phyloP scores from a whole-genome alignment of 2,888 invertebrate genomes.

The Philhelius pedissequus region DNA sequence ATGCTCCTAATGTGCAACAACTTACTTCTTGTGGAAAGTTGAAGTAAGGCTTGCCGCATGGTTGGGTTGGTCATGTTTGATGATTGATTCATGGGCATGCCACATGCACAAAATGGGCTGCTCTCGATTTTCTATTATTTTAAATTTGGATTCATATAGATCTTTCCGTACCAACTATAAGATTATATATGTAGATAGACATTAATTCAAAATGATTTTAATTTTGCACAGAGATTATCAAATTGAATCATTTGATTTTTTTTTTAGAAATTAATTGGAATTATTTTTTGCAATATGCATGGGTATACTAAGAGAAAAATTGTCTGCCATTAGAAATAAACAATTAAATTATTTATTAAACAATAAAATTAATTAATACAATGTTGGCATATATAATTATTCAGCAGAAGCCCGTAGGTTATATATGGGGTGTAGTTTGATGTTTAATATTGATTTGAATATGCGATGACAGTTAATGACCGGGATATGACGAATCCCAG shows the following conservation, averaged over 20 bases:
- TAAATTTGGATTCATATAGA: neutral
- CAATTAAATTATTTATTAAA: neutral
- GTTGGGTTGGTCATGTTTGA: neutral
- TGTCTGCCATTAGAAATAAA: neutral
- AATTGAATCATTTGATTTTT: neutral
- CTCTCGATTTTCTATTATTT: neutral
- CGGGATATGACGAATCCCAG: too few relatives aligned
- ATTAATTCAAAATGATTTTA: neutral
- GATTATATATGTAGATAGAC: too few relatives aligned
- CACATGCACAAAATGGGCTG: neutral
- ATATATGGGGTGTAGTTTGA: too few relatives aligned
- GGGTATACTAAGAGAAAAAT: neutral
- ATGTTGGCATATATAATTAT: too few relatives aligned
- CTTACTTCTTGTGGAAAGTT: neutral
- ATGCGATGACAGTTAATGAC: too few relatives aligned
- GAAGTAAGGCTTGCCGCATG: neutral
- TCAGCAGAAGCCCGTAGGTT: too few relatives aligned
- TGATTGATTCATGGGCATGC: neutral
- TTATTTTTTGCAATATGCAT: neutral
- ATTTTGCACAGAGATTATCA: neutral
- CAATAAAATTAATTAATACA: neutral
- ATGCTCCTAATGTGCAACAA: neutral
- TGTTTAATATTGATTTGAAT: too few relatives aligned
- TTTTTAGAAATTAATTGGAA: neutral
- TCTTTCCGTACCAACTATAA: neutral